Conservation (phyloP, 1,140 invertebrate genomes). For the Plutomurus gul region DNA sequence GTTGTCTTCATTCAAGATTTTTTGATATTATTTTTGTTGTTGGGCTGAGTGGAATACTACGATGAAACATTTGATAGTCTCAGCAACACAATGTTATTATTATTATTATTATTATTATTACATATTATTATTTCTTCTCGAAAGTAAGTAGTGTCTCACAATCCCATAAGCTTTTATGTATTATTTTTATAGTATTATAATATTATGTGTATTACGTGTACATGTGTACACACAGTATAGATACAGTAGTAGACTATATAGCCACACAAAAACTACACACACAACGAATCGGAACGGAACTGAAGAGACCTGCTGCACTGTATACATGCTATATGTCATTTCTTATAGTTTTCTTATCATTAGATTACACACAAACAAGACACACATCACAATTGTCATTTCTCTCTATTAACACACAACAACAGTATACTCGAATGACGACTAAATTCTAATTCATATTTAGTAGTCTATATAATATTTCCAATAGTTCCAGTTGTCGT, state of each 20-base stretch:
- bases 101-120: no score
- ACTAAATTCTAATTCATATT: not conserved
- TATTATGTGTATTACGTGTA: no score
- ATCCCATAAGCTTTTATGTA: no score
- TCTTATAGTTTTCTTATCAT: conserved; percentile 20
- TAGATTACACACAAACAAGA: conserved; percentile 29
- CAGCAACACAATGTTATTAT: not conserved
- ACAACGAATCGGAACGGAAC: no score
- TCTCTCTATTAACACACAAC: conserved; percentile 20
- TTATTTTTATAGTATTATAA: no score
- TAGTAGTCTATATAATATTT: not conserved
- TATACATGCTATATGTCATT: conserved; percentile 19
- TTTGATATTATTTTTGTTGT: not conserved
- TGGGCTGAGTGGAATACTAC: not conserved
- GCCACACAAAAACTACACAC: no score
- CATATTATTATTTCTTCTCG: no score
- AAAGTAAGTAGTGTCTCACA: no score
- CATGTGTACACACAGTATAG: no score
- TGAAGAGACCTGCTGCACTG: no score
- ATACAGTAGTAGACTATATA: no score
- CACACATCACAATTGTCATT: conserved; percentile 29
- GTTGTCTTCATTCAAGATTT: not conserved
- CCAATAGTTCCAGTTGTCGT: conserved; percentile 14
- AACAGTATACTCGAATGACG: conserved; percentile 19
- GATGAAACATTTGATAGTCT: no score